Evolutionary conservation across 2,797 vertebrate species (phyloP).

Genomic region (Heterohyrax brucei): DNA sequence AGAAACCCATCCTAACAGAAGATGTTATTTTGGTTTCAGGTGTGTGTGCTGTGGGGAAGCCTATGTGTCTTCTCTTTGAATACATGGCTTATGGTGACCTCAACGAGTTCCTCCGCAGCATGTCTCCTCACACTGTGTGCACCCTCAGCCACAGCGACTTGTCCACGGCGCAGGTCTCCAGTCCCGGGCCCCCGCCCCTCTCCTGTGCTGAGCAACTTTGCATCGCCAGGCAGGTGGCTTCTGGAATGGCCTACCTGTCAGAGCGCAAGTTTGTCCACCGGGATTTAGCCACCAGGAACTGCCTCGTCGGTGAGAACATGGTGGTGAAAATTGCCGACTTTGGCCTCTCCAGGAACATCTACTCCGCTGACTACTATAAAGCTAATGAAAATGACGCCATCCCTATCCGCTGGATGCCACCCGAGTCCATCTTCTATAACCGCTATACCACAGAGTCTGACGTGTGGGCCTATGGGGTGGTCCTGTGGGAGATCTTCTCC

Average conservation of each 20-base stretch:
- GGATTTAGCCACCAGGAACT: constrained; percentile 98
- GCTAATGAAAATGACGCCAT: constrained; percentile 98
- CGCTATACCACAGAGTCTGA: constrained; percentile 99
- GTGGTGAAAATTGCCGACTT: constrained; percentile 99
- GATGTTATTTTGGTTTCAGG: constrained; percentile 90
- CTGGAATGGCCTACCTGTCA: constrained; percentile 98
- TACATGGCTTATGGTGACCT: constrained; percentile 99
- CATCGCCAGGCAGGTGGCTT: constrained; percentile 96
- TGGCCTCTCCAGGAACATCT: constrained; percentile 98
- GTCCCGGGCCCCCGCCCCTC: constrained; percentile 89
- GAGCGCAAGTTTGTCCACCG: constrained; percentile 99
- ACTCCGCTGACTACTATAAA: constrained; percentile 99
- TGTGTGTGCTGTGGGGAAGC: constrained; percentile 99
- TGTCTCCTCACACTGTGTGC: constrained; percentile 92
- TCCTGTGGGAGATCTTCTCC: constrained; percentile 99
- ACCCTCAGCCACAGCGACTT: constrained; percentile 91
- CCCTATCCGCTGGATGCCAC: constrained; percentile 99
- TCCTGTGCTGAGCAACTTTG: constrained; percentile 95
- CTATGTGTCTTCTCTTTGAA: constrained; percentile 99
- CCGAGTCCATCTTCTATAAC: constrained; percentile 99
- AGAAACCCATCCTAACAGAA: background rate
- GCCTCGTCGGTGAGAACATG: constrained; percentile 96
- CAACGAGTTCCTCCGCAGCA: constrained; percentile 96
- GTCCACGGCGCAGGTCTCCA: constrained; percentile 90
- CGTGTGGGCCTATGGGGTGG: constrained; percentile 98